phyloP scores from a whole-genome alignment of 2,113 vertebrate genomes.

The Anhinga rufa region DNA sequence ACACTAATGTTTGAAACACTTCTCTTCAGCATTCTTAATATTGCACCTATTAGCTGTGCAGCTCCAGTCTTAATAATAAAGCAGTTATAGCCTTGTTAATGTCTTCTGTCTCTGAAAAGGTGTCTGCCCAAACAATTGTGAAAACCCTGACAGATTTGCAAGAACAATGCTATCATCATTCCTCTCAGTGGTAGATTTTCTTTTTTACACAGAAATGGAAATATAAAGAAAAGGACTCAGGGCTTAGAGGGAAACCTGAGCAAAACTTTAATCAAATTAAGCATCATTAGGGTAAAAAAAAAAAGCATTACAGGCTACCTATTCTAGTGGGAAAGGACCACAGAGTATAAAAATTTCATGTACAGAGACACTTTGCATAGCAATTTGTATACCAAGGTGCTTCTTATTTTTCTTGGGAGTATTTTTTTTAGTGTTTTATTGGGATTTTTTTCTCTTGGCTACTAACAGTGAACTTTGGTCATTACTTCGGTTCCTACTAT shows the following conservation, averaged over 20 bases:
- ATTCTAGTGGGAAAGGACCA: neutral
- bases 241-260: neutral
- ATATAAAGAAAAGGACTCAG: neutral
- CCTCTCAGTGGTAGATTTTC: neutral
- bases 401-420: neutral
- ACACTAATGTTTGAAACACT: neutral
- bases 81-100: neutral
- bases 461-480: neutral
- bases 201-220: neutral
- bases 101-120: neutral
- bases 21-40: neutral
- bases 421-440: neutral
- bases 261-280: neutral
- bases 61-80: neutral
- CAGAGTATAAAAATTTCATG: neutral
- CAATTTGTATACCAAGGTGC: neutral
- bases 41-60: neutral
- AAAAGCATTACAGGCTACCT: neutral
- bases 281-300: neutral
- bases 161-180: neutral
- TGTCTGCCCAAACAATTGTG: neutral
- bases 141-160: neutral
- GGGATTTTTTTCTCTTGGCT: neutral
- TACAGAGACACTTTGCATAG: neutral
- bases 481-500: neutral